phyloP scores from a whole-genome alignment of 2,113 vertebrate genomes.

The Percina caprodes region DNA sequence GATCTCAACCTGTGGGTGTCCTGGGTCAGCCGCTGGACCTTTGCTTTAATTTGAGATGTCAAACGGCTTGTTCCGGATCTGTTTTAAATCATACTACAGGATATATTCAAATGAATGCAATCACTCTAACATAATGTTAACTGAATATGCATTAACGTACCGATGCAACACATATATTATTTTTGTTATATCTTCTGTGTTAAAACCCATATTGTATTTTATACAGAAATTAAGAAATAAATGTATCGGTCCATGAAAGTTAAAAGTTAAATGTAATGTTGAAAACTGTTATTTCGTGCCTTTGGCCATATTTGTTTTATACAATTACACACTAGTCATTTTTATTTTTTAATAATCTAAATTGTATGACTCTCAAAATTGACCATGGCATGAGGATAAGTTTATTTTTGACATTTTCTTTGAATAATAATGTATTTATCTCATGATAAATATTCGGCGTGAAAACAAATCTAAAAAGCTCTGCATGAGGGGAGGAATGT shows the following conservation, averaged over 20 bases:
- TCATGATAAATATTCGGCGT: not conserved
- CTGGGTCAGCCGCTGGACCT: conserved; percentile 24
- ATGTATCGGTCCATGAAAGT: not conserved
- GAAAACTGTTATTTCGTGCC: conserved; percentile 2
- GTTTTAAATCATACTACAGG: not conserved
- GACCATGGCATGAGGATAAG: not conserved
- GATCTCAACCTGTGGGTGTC: conserved; percentile 45
- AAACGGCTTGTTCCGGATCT: not conserved
- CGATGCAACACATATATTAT: not conserved
- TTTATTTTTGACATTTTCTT: conserved; percentile 8
- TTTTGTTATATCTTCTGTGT: not conserved
- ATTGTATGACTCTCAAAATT: not conserved
- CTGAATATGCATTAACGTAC: not conserved
- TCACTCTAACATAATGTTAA: not conserved
- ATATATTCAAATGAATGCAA: not conserved
- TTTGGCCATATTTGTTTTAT: not conserved
- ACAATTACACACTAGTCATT: not conserved
- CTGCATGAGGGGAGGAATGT: not conserved
- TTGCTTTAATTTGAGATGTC: conserved; percentile 21
- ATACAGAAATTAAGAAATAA: conserved; percentile 8
- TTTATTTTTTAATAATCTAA: conserved; percentile 10
- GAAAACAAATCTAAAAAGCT: not conserved
- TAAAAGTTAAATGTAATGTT: not conserved
- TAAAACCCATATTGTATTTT: not conserved
- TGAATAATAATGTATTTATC: conserved; percentile 11